Evolutionary conservation across 2,113 vertebrate genomes (phyloP).

Genomic region (Cyphomyrus plagiostoma): DNA sequence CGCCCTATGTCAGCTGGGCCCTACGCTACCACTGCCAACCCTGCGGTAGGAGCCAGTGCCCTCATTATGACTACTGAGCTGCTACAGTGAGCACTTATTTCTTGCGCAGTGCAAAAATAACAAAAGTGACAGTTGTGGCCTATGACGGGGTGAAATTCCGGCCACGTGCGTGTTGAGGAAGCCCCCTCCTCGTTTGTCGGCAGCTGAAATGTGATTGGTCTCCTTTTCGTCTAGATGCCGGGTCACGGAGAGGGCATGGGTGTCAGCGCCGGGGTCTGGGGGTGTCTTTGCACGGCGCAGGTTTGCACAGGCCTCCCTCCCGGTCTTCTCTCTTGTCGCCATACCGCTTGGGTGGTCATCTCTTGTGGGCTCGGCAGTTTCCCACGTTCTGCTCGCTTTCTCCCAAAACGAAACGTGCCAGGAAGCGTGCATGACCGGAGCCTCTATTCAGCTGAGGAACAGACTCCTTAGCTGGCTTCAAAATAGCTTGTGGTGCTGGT

Average conservation of each 20-base stretch:
- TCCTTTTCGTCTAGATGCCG: neutral
- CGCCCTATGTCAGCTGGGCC: neutral
- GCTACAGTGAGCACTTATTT: neutral
- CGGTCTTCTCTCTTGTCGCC: neutral
- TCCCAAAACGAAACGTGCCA: neutral
- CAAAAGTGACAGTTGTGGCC: neutral
- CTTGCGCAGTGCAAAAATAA: neutral
- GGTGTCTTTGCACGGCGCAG: neutral
- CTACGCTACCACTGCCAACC: neutral
- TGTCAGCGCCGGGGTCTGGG: neutral
- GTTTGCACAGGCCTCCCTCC: neutral
- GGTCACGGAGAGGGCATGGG: neutral
- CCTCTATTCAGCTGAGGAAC: neutral
- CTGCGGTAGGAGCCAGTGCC: neutral
- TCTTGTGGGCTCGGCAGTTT: neutral
- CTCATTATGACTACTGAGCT: neutral
- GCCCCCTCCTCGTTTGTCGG: neutral
- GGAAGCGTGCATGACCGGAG: no score
- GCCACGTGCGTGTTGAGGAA: neutral
- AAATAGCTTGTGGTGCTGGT: neutral
- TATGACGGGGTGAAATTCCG: neutral
- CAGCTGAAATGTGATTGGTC: neutral
- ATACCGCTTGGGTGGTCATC: neutral
- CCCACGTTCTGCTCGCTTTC: neutral
- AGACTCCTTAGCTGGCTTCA: neutral